phyloP scores from a whole-genome alignment of 64 coral and sea anemone species.

The Trachythela sp. region DNA sequence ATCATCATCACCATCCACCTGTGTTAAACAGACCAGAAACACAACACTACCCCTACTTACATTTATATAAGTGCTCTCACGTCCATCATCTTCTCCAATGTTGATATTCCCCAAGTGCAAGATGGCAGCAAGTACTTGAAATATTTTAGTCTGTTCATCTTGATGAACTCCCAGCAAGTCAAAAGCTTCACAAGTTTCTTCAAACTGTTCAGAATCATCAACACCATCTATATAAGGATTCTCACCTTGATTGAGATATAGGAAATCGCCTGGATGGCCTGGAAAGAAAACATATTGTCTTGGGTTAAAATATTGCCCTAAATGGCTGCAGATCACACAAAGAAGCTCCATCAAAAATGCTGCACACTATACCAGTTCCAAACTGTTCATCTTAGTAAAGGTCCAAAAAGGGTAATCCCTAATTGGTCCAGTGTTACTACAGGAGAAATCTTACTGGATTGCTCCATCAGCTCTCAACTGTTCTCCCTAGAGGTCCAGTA shows the following conservation, averaged over 20 bases:
- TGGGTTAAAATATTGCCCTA: too few relatives aligned
- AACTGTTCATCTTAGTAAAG: too few relatives aligned
- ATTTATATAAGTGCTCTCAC: conserved; percentile 28
- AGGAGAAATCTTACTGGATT: too few relatives aligned
- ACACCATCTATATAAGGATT: conserved; percentile 67
- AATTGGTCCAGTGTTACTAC: too few relatives aligned
- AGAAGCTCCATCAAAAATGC: neutral
- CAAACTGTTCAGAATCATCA: conserved; percentile 85
- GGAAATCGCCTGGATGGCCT: conserved; percentile 85
- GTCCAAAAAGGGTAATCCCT: too few relatives aligned
- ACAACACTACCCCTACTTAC: neutral
- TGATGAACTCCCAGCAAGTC: conserved; percentile 78
- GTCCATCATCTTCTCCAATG: conserved; percentile 68
- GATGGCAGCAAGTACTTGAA: conserved; percentile 81
- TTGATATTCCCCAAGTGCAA: conserved; percentile 89
- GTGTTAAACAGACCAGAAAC: too few relatives aligned
- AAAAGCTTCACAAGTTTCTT: conserved; percentile 84
- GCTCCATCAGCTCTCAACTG: too few relatives aligned
- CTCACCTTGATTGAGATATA: conserved; percentile 87
- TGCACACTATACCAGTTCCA: neutral
- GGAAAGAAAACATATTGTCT: neutral
- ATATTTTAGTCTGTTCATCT: conserved; percentile 85
- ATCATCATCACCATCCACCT: too few relatives aligned
- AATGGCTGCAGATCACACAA: too few relatives aligned
- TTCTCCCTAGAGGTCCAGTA: too few relatives aligned